A percentile compares a stretch with the other conserved stretches of the same genome.
Conservation (phyloP, 2,797 vertebrate species). For the Sylvilagus floridanus region DNA sequence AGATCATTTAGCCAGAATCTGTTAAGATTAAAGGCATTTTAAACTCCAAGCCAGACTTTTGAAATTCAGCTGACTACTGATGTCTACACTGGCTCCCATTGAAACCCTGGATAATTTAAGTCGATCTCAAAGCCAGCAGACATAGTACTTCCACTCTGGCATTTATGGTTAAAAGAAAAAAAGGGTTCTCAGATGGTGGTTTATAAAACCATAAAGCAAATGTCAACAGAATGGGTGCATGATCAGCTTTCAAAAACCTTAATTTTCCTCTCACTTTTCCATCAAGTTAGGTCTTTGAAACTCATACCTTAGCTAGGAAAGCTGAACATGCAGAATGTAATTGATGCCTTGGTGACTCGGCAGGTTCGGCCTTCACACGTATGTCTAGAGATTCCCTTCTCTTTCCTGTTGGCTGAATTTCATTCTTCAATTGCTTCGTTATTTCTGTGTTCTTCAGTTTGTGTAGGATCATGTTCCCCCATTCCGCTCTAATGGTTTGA, state of each 20-base stretch:
- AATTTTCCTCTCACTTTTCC: slow-evolving; percentile 1
- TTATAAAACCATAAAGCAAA: not conserved
- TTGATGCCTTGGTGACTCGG: not conserved
- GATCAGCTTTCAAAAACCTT: slow-evolving; percentile 32
- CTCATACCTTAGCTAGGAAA: not conserved
- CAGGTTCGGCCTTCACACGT: accelerated
- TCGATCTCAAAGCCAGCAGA: not conserved
- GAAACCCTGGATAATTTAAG: slow-evolving; percentile 10
- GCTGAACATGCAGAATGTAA: not conserved
- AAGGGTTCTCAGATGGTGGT: not conserved
- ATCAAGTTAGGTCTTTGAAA: not conserved
- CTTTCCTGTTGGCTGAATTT: slow-evolving; percentile 19
- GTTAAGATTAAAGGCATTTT: not conserved
- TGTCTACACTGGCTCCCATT: not conserved
- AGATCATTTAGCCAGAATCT: not conserved
- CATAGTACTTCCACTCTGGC: not conserved
- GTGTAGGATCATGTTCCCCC: not conserved
- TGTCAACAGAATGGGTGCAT: not conserved
- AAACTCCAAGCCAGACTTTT: not conserved
- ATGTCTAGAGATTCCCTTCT: not conserved
- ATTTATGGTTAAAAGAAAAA: slow-evolving; percentile 43
- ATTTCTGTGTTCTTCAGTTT: slow-evolving; percentile 16
- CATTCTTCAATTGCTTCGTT: slow-evolving; percentile 18
- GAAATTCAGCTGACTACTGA: not conserved
- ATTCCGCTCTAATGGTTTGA: not conserved